phyloP scores from a whole-genome alignment of 1,140 invertebrate species.

The Euura saliciscinereae region DNA sequence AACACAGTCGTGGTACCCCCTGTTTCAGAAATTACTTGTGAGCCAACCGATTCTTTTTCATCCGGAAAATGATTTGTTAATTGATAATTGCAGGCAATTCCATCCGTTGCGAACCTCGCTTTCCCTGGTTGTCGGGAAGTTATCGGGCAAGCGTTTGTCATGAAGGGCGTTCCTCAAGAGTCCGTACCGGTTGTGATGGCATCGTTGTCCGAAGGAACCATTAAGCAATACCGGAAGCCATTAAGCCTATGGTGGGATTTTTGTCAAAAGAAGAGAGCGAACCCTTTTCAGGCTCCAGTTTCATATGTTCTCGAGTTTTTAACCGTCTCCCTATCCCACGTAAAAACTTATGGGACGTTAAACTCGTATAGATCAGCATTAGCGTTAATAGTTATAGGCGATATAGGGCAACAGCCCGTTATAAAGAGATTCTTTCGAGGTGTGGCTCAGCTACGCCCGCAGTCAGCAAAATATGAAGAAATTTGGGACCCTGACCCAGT shows the following conservation, averaged over 20 bases:
- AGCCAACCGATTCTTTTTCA: background rate
- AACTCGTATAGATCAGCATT: slow-evolving; percentile 29
- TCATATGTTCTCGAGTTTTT: slow-evolving; percentile 27
- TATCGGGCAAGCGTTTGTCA: too few relatives aligned
- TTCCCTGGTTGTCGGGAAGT: too few relatives aligned
- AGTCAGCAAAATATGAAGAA: slow-evolving; percentile 27
- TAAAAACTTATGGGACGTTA: slow-evolving; percentile 26
- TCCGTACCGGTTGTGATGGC: slow-evolving; percentile 32
- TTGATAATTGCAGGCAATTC: slow-evolving; percentile 4
- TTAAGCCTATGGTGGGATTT: slow-evolving; percentile 42
- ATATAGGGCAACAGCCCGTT: slow-evolving; percentile 19
- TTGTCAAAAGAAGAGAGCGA: slow-evolving; percentile 32
- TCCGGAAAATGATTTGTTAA: background rate
- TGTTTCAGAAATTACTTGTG: background rate
- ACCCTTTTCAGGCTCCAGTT: slow-evolving; percentile 20
- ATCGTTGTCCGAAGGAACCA: slow-evolving; percentile 35
- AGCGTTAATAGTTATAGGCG: slow-evolving; percentile 18
- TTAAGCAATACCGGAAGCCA: slow-evolving; percentile 37
- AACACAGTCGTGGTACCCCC: slow-evolving; percentile 20
- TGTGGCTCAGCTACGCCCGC: slow-evolving; percentile 26
- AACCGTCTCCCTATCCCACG: slow-evolving; percentile 27
- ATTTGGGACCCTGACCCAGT: too few relatives aligned
- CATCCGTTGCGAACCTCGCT: too few relatives aligned
- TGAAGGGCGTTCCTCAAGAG: slow-evolving; percentile 16
- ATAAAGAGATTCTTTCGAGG: slow-evolving; percentile 26